A percentile compares a stretch with the other conserved stretches of the same genome.
phyloP scores from a whole-genome alignment of 2,888 invertebrate genomes.

The Chloroclysta siterata region DNA sequence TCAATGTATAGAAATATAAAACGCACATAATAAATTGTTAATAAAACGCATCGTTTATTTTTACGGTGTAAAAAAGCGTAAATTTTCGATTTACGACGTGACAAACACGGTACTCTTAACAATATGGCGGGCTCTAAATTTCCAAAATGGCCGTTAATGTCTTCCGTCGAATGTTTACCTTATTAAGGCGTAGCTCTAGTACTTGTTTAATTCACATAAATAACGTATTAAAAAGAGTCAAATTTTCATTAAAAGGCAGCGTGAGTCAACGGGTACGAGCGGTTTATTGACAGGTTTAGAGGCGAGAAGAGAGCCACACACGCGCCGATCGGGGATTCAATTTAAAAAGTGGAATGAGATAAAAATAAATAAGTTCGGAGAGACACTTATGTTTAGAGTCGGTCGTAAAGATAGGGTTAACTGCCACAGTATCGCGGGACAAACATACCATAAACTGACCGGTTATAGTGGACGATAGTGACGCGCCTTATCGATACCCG shows the following conservation, averaged over 20 bases:
- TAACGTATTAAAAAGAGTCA: slow-evolving; percentile 73
- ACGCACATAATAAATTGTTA: slow-evolving; percentile 51
- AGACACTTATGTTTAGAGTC: slow-evolving; percentile 84
- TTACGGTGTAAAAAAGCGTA: slow-evolving; percentile 58
- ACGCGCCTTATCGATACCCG: slow-evolving; percentile 54
- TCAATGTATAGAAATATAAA: slow-evolving; percentile 29
- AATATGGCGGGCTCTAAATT: slow-evolving; percentile 66
- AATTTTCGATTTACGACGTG: slow-evolving; percentile 71
- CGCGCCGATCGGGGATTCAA: slow-evolving; percentile 80
- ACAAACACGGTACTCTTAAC: slow-evolving; percentile 65
- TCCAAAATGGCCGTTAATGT: slow-evolving; percentile 67
- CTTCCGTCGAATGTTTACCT: slow-evolving; percentile 64
- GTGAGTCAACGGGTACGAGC: slow-evolving; percentile 66
- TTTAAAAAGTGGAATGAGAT: slow-evolving; percentile 84
- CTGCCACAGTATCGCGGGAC: slow-evolving; percentile 80
- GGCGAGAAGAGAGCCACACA: slow-evolving; percentile 76
- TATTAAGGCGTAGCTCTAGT: slow-evolving; percentile 67
- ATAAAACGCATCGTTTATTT: slow-evolving; percentile 54
- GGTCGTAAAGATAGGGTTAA: slow-evolving; percentile 84
- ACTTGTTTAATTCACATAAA: slow-evolving; percentile 74
- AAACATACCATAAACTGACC: slow-evolving; percentile 83
- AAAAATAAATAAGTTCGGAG: slow-evolving; percentile 83
- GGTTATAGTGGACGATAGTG: slow-evolving; percentile 73
- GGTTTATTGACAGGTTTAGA: slow-evolving; percentile 82
- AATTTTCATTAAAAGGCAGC: slow-evolving; percentile 77